Evolutionary conservation across 2,113 vertebrate species (phyloP).

Genomic region (Arenaria interpres): DNA sequence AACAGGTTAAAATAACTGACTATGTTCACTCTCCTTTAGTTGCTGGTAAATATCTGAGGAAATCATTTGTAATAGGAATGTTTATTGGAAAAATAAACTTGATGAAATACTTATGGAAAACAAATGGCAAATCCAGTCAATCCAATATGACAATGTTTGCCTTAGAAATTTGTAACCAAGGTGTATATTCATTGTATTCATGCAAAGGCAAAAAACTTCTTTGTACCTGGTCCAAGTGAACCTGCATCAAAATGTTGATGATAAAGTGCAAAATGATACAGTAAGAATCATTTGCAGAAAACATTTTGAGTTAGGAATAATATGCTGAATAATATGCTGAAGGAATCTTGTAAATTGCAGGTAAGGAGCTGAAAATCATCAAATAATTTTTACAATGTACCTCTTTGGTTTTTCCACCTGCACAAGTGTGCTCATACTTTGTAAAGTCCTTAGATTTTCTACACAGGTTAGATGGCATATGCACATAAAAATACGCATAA

Average conservation of each 20-base stretch:
- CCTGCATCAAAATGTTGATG: background rate
- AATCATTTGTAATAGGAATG: background rate
- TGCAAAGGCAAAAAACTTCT: background rate
- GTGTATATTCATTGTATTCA: background rate
- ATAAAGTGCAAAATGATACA: background rate
- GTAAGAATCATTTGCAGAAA: background rate
- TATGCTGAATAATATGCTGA: background rate
- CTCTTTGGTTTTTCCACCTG: background rate
- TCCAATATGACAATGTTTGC: background rate
- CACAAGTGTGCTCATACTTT: background rate
- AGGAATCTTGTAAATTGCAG: background rate
- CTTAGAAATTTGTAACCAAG: background rate
- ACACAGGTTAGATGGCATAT: background rate
- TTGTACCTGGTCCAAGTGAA: background rate
- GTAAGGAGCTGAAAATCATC: background rate
- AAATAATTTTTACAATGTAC: background rate
- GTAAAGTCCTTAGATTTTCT: background rate
- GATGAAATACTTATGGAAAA: background rate
- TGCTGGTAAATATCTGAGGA: slow-evolving; percentile 11
- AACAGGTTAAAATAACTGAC: background rate
- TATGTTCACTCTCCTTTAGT: background rate
- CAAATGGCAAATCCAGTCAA: slow-evolving; percentile 20
- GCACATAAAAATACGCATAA: background rate
- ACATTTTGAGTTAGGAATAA: background rate
- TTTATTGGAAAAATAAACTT: slow-evolving; percentile 35